A percentile compares a stretch with the other conserved stretches of the same genome.
phyloP scores from a whole-genome alignment of 2,113 vertebrate genomes.

The Cercocebus atys region DNA sequence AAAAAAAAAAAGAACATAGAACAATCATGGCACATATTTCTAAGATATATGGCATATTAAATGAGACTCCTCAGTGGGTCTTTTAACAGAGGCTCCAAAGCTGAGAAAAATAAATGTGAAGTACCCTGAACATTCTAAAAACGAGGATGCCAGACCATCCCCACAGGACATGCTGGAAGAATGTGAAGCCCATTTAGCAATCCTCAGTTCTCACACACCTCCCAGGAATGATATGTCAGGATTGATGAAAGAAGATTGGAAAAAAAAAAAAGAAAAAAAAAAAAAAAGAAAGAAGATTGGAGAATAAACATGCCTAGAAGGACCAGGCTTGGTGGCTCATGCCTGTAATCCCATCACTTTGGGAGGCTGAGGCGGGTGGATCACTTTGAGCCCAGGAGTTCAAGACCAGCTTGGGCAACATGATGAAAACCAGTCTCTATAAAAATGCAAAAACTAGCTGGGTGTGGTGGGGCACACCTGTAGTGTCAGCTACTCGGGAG shows the following conservation, averaged over 20 bases:
- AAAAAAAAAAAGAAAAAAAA: too few species aligned
- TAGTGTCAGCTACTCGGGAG: too few species aligned
- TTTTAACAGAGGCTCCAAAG: slow-evolving; percentile 6
- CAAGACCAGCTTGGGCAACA: not conserved
- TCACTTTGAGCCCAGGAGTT: not conserved
- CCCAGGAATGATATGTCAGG: not conserved
- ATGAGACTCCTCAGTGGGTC: not conserved
- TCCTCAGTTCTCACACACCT: not conserved
- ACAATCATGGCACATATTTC: not conserved
- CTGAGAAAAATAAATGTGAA: not conserved
- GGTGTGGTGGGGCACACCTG: too few species aligned
- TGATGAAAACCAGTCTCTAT: not conserved
- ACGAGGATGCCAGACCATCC: not conserved
- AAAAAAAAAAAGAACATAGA: not conserved
- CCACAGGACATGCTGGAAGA: not conserved
- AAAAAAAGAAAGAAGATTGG: not conserved
- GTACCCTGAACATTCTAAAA: not conserved
- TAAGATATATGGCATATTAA: not conserved
- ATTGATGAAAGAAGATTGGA: not conserved
- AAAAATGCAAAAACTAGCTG: not conserved
- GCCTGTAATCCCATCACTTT: not conserved
- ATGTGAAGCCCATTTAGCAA: not conserved
- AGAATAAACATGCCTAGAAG: not conserved
- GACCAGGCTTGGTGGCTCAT: not conserved
- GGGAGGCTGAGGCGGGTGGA: not conserved